phyloP scores from a whole-genome alignment of 2,113 vertebrate genomes.

The Tachysurus fulvidraco region DNA sequence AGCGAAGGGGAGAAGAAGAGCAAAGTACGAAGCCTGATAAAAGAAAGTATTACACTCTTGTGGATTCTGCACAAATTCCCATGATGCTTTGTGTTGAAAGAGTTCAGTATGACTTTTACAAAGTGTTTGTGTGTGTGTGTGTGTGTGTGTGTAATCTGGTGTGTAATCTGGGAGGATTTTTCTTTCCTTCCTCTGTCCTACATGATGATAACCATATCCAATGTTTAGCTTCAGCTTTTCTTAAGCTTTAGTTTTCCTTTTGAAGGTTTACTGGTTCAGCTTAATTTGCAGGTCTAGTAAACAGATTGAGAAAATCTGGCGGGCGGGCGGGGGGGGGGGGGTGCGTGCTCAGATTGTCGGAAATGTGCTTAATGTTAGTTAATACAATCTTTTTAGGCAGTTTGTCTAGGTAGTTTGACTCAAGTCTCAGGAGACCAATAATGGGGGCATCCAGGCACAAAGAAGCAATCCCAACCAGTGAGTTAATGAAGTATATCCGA shows the following conservation, averaged over 20 bases:
- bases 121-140: not conserved
- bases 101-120: constrained; percentile 58
- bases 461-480: too few species aligned
- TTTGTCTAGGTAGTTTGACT: not conserved
- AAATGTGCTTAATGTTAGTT: not conserved
- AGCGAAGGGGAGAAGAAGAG: constrained; percentile 44
- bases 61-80: constrained; percentile 71
- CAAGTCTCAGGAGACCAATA: not conserved
- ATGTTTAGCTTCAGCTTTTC: not conserved
- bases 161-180: not conserved
- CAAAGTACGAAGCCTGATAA: constrained; percentile 48
- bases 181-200: constrained; percentile 6
- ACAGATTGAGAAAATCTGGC: not conserved
- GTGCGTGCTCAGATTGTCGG: not conserved
- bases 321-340: too few species aligned
- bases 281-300: not conserved
- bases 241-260: not conserved
- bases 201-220: not conserved
- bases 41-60: constrained; percentile 56
- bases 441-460: too few species aligned
- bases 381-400: not conserved
- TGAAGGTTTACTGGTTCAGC: not conserved
- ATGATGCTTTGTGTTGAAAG: constrained; percentile 63
- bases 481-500: not conserved
- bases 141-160: not conserved